phyloP scores from a whole-genome alignment of 1,140 invertebrate species.

The Zaprionus ghesquierei region DNA sequence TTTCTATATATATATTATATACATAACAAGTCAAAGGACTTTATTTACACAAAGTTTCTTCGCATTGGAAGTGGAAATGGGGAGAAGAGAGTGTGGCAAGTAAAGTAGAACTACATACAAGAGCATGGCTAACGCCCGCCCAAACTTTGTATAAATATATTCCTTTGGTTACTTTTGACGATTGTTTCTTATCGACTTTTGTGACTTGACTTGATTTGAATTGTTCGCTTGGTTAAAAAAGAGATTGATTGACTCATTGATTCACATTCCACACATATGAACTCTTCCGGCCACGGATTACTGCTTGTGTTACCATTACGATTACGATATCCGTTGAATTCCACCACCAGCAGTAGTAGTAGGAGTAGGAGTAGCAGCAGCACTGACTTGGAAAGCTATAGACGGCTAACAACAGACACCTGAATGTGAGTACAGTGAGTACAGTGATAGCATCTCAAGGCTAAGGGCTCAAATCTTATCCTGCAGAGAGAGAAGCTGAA shows the following conservation, averaged over 20 bases:
- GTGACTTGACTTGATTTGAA: conserved; percentile 8
- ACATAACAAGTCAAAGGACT: conserved; percentile 67
- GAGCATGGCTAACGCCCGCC: conserved; percentile 14
- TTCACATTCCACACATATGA: conserved; percentile 47
- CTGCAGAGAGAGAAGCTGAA: conserved; percentile 79
- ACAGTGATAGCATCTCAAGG: conserved; percentile 60
- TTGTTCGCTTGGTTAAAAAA: conserved; percentile 12
- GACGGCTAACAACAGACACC: conserved; percentile 56
- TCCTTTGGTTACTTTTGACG: conserved; percentile 62
- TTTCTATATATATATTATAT: conserved; percentile 17
- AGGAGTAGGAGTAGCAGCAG: conserved; percentile 56
- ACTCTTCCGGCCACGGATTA: conserved; percentile 46
- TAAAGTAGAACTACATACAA: conserved; percentile 31
- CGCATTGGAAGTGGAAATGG: conserved; percentile 36
- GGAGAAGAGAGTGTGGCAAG: conserved; percentile 21
- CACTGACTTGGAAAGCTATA: conserved; percentile 52
- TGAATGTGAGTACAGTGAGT: conserved; percentile 53
- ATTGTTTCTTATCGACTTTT: background rate
- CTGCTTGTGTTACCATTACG: conserved; percentile 75
- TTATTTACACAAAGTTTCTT: conserved; percentile 82
- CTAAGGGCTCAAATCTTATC: conserved; percentile 74
- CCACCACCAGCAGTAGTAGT: conserved; percentile 51
- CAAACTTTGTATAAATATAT: conserved; percentile 83
- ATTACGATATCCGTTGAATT: conserved; percentile 52
- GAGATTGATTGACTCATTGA: conserved; percentile 14